Evolutionary conservation across 2,113 vertebrate genomes (phyloP).

Genomic region (Sorex fumeus): DNA sequence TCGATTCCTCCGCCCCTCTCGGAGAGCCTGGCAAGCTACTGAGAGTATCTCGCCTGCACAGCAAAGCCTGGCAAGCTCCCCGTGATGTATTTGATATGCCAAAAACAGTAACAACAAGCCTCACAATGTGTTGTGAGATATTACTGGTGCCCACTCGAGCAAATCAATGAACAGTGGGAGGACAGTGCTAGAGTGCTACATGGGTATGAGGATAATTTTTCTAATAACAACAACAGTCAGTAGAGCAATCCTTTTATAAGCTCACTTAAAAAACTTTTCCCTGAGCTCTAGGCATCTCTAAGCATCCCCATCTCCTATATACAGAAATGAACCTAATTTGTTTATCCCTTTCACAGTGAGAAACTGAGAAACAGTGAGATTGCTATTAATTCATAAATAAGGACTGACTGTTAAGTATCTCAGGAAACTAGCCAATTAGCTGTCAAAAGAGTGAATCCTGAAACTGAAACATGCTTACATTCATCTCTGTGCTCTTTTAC

Average conservation of each 20-base stretch:
- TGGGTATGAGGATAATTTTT: not conserved
- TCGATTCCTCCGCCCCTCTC: too few relatives aligned
- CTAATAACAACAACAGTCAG: not conserved
- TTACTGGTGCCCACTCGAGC: too few relatives aligned
- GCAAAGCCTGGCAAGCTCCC: too few relatives aligned
- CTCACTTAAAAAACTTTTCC: not conserved
- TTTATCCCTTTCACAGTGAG: not conserved
- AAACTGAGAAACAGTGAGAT: not conserved
- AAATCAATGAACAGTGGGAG: too few relatives aligned
- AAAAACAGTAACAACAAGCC: too few relatives aligned
- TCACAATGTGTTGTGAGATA: too few relatives aligned
- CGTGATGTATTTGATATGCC: too few relatives aligned
- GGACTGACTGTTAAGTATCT: not conserved
- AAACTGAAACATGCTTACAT: accelerated
- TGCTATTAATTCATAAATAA: not conserved
- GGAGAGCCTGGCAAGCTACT: too few relatives aligned
- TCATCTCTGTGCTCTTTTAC: accelerated
- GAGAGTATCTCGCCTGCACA: too few relatives aligned
- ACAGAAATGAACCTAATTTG: too few relatives aligned
- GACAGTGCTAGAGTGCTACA: too few relatives aligned
- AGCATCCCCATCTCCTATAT: not conserved
- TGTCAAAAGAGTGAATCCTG: not conserved
- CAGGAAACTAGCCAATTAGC: not conserved
- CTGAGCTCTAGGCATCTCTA: not conserved
- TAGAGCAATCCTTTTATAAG: not conserved